phyloP scores from a whole-genome alignment of 2,113 vertebrate genomes.

The Protobothrops mucrosquamatus region DNA sequence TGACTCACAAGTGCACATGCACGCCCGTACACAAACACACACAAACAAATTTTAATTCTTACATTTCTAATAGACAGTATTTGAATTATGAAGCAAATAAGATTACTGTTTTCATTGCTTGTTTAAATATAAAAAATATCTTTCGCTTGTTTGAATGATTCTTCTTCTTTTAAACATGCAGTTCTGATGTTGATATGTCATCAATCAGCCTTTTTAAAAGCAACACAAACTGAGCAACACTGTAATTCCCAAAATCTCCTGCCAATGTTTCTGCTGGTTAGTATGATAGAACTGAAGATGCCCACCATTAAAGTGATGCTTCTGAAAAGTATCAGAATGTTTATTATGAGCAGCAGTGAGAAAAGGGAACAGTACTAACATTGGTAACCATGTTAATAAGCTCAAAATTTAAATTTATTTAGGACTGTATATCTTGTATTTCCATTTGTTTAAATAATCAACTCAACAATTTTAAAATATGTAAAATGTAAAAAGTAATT shows the following conservation, averaged over 20 bases:
- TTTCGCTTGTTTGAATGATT: background rate
- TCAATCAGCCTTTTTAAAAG: background rate
- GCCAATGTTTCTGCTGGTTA: background rate
- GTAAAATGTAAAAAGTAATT: background rate
- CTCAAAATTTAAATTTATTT: background rate
- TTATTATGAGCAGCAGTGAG: background rate
- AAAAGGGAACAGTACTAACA: background rate
- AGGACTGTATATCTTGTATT: background rate
- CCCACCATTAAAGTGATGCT: background rate
- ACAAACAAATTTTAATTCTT: background rate
- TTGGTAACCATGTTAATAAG: background rate
- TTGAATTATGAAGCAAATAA: background rate
- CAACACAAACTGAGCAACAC: background rate
- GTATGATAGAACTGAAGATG: background rate
- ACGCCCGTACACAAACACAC: background rate
- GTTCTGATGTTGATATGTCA: background rate
- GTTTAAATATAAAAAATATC: background rate
- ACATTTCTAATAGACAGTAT: background rate
- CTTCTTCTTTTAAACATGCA: background rate
- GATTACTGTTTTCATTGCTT: background rate
- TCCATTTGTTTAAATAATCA: background rate
- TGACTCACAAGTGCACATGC: background rate
- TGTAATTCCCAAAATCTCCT: background rate
- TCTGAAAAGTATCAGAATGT: background rate
- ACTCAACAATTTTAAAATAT: background rate